Evolutionary conservation across 1,140 invertebrate species (phyloP).

Genomic region (Drosophila arawakana): DNA sequence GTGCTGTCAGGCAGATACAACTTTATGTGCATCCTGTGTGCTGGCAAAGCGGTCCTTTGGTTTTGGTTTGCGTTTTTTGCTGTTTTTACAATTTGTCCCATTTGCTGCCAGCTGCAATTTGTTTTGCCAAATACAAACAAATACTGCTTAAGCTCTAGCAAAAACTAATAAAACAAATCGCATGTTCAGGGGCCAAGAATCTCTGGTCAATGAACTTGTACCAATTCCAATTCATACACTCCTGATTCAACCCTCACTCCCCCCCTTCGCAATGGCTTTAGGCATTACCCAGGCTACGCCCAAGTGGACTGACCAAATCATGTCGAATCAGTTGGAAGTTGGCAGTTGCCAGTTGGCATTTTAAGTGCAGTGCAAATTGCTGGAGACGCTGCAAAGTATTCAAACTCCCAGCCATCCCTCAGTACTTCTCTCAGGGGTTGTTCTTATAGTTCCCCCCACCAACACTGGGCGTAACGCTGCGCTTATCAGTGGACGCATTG

Average conservation of each 20-base stretch:
- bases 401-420: slow-evolving; percentile 19
- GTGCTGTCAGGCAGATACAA: slow-evolving; percentile 19
- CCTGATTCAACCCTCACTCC: slow-evolving; percentile 31
- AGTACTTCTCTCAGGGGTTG: slow-evolving; percentile 6
- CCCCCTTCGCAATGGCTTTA: slow-evolving; percentile 20
- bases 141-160: slow-evolving; percentile 26
- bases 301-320: slow-evolving; percentile 50
- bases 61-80: neutral
- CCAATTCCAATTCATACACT: slow-evolving; percentile 1
- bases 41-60: slow-evolving; percentile 8
- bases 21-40: slow-evolving; percentile 44
- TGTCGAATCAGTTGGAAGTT: neutral
- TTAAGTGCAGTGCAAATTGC: slow-evolving; percentile 73
- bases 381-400: slow-evolving; percentile 43
- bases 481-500: slow-evolving; percentile 74
- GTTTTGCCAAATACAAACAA: slow-evolving; percentile 53
- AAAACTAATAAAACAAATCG: slow-evolving; percentile 81
- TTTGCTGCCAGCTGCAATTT: slow-evolving; percentile 65
- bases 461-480: slow-evolving; percentile 57
- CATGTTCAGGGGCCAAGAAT: slow-evolving; percentile 69
- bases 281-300: slow-evolving; percentile 36
- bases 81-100: slow-evolving; percentile 45
- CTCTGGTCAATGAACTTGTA: slow-evolving; percentile 69
- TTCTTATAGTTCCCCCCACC: slow-evolving; percentile 4
- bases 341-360: slow-evolving; percentile 55